Evolutionary conservation across 2,113 vertebrate species (phyloP), one percentile per base, ranked within the genome.

Genomic region (Xiphophorus couchianus): DNA sequence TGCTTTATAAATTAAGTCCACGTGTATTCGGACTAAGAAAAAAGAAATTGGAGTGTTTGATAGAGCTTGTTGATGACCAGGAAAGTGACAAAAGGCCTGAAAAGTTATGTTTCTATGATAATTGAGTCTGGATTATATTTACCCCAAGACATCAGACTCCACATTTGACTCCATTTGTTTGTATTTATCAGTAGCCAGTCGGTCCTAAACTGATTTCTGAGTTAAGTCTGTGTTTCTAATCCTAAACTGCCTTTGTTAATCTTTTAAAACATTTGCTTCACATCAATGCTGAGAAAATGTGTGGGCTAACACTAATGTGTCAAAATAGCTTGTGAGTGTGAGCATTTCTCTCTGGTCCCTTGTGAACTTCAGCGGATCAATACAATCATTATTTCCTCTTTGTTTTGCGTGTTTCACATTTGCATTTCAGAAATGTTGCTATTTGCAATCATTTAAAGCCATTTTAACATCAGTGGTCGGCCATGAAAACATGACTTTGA

Each of bases 221-320:
- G 61, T 29, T 66, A 51, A 65, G 79, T 81, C 77, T 81, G 77
- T 70, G 37, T 44, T 61, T 80, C 54, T 64, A 66, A 68, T 60
- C 28, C 35, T 13, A 66, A 62, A 48, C 48, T 69, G 48, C 54
- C 78, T 28, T 65, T 33, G 60, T 74, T 76, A 68, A 77, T 78
- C 54, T 77, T 82, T n/a, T 44, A 82, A 42, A 78, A 76, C 68
- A 73, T 66, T 66, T 67, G 65, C 76, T 85, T 85, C 66, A 69
- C 76, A 80, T 73, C 76, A 68, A 15, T 65, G 31, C 71, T 30
- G 69, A 69, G 73, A 70, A 71, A 65, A n/a, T 73, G 66, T 81
- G 71, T 71, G 66, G 66, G 48, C 29, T 72, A 77, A 73, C 62
- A 66, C 74, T 74, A 75, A 73, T 78, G 74, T 64, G 67, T 28